Base-by-base conservation (phyloP, 2,113 vertebrate genomes). In the Tringa solitaria region DNA sequence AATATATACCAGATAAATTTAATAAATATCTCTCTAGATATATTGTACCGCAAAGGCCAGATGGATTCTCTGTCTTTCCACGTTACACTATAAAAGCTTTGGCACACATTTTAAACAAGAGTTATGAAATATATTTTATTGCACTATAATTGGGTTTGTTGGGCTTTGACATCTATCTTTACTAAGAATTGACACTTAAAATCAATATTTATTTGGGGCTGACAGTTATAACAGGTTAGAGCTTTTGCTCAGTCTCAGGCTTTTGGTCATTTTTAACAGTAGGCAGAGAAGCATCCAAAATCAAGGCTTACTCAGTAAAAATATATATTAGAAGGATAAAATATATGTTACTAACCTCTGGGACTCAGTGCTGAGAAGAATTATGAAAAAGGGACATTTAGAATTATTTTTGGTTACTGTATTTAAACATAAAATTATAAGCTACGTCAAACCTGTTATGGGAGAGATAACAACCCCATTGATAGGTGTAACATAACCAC, bases 81-180 rank as follows among this genome's bases (percentile, higher is more conserved):
- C 37, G 48, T 87, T 70, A 72, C 8, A 9, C 64, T 68, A 32
- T 81, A 48, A 92, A 95, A 75, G 12, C 39, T 87, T 75, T 50
- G 50, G 45, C 41, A 89, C 46, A 33, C 65, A 65, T 79, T 95
- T 95, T 95, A 82, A 95, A 76, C 65, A 50, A 39, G 28, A 79
- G 61, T 87, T 72, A 92, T 90, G 65, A 95, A 82, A 89, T 95
- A 28, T 7, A 69, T 91, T 96, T 96, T 87, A 89, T 85, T 85
- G 74, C 61, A 69, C 8, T 76, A 10, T 59, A 92, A 89, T 92
- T 87, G 46, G 18, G 19, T 84, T 95, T 95, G 37, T 63, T 91
- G 39, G 81, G 35, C 33, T 94, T 89, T 91, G 74, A 89, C 70
- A 89, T 54, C 69, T 87, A 41, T 79, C 28, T 56, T 87, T 95